These are phyloP conservation scores for Haemorhous mexicanus DNA, from an alignment of 2,113 vertebrate genomes.

Conservation along the genomic window DNA sequence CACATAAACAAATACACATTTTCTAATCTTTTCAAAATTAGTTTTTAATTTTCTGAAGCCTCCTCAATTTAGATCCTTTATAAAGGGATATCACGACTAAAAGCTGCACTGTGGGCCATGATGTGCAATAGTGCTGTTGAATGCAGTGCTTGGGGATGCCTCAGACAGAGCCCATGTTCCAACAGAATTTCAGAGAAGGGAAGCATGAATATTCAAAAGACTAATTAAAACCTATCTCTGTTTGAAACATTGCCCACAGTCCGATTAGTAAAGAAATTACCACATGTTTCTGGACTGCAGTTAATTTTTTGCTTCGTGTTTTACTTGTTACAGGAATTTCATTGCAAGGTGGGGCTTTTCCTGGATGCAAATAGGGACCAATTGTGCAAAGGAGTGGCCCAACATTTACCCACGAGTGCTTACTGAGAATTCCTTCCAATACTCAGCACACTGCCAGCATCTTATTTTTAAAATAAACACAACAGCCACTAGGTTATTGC, in stretches of 20 bases:
- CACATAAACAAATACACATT: not conserved
- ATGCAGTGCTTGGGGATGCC: not conserved
- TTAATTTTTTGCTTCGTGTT: conserved; percentile 4
- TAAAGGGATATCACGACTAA: not conserved
- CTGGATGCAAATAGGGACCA: not conserved
- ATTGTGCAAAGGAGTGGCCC: not conserved
- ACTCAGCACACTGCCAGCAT: not conserved
- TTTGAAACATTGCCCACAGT: conserved; percentile 30
- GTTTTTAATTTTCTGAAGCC: not conserved
- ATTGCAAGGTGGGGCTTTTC: not conserved
- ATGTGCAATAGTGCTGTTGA: not conserved
- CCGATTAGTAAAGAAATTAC: conserved; percentile 37
- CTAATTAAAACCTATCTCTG: conserved; percentile 49
- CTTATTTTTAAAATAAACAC: conserved; percentile 10
- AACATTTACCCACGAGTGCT: not conserved
- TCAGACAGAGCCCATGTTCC: not conserved
- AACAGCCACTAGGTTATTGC: not conserved
- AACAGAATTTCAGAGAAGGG: not conserved
- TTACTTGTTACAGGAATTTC: not conserved
- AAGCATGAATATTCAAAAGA: conserved; percentile 42
- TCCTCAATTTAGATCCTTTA: not conserved
- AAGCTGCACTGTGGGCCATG: not conserved
- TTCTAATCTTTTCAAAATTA: not conserved
- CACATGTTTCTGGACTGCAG: conserved; percentile 20
- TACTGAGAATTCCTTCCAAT: not conserved